These are phyloP conservation scores for Neomonachus schauinslandi DNA, from an alignment of 2,113 vertebrate genomes.

Conservation along the genomic window DNA sequence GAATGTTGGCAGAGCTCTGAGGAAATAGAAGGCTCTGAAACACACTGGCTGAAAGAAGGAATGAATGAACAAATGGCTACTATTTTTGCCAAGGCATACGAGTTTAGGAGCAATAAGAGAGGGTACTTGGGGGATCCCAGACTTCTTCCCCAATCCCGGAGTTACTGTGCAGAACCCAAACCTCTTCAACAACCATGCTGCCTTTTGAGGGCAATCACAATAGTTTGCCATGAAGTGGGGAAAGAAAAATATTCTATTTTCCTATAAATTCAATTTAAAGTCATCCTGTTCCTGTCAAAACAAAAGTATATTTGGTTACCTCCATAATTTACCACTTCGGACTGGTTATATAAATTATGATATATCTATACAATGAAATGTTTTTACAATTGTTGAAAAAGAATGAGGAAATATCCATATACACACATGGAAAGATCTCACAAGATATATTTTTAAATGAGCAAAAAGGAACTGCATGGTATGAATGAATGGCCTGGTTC, in stretches of 20 bases:
- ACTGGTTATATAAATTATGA: neutral
- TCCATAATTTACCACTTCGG: neutral
- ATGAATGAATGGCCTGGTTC: conserved; percentile 5
- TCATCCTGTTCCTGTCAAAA: neutral
- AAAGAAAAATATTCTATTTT: neutral
- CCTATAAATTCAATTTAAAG: neutral
- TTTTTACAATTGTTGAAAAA: neutral
- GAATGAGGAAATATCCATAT: neutral
- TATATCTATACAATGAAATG: neutral
- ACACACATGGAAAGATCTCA: neutral
- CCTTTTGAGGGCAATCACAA: neutral
- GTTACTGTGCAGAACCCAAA: neutral
- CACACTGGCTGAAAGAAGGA: neutral
- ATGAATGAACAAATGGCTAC: neutral
- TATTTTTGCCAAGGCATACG: neutral
- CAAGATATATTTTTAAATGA: neutral
- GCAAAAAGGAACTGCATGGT: neutral
- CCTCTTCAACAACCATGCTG: neutral
- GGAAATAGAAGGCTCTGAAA: neutral
- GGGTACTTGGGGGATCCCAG: no score
- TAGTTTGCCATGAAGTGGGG: neutral
- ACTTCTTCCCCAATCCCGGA: neutral
- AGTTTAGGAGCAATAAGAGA: neutral
- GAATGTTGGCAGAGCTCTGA: neutral
- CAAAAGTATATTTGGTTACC: neutral